Base-by-base conservation (phyloP, 2,888 invertebrate species). In the Dendrolimus pini region DNA sequence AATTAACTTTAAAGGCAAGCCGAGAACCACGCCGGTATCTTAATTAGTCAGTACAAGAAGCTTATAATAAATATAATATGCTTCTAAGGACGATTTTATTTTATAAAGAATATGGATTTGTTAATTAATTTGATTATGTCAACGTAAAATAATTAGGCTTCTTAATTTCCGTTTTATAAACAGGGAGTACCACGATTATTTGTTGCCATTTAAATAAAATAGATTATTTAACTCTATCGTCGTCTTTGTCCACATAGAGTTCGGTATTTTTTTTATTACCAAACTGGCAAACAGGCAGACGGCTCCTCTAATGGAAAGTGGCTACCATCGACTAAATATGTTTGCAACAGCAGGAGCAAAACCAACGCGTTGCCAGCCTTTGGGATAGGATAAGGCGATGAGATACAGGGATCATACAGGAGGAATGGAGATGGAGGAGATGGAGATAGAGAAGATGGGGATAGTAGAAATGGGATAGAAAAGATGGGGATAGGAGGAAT, bases 1-100 rank as follows among this genome's bases (percentile, higher is more conserved):
- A 65, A 67, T 67, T 61, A 63, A 65, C 62, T 59, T 65, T 62
- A 62, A 68, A 64, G 62, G 61, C 42, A 61, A 59, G 59, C 58
- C 57, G 59, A 61, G 62, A 59, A 62, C 57, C 55, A 59, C 53
- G 54, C 58, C 54, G 60, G 54, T 68, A 67, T 68, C 64, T 67
- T 68, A 68, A 68, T 65, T 62, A 66, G 60, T 65, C 62, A 60
- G 59, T 62, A 64, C 65, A 61, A 59, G 55, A 41, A 52, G 52
- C 53, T 56, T 57, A 55, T 58, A 61, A 54, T 58, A 13, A 54
- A 57, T 41, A 41, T 41, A 14, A 55, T 47, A 53, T 54, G 30
- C 30, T 47, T 10, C 8, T 56, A 52, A 53, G 13, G 41, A 53
- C 41, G 18, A 58, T 55, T 52, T 47, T 41, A n/a, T n/a, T 47